Evolutionary conservation across 2,888 invertebrate genomes (phyloP).

Genomic region (Tipula vernalis): DNA sequence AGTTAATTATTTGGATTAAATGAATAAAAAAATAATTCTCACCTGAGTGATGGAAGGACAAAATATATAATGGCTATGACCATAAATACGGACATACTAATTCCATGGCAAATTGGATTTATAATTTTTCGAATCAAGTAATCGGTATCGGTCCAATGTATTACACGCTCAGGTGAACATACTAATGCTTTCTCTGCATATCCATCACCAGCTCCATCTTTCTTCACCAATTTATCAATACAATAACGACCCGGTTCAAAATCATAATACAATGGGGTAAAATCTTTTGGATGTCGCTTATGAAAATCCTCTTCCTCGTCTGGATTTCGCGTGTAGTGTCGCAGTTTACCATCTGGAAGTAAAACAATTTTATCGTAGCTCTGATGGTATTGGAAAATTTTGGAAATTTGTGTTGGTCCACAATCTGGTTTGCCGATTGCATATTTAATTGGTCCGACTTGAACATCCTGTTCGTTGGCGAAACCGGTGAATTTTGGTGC

Average conservation of each 20-base stretch:
- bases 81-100: constrained; percentile 56
- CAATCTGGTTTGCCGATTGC: constrained; percentile 56
- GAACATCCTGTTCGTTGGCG: constrained; percentile 42
- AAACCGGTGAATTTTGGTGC: constrained; percentile 51
- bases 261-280: constrained; percentile 48
- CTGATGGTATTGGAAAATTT: constrained; percentile 43
- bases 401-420: constrained; percentile 53
- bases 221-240: constrained; percentile 54
- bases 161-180: constrained; percentile 56
- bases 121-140: constrained; percentile 62
- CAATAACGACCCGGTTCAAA: constrained; percentile 67
- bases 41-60: constrained; percentile 63
- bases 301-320: constrained; percentile 34
- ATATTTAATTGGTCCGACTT: constrained; percentile 44
- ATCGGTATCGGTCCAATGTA: constrained; percentile 60
- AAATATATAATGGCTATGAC: constrained; percentile 68
- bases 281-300: constrained; percentile 31
- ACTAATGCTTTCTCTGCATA: constrained; percentile 57
- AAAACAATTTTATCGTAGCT: constrained; percentile 42
- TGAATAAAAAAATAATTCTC: not conserved
- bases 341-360: constrained; percentile 53
- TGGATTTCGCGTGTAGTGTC: constrained; percentile 56
- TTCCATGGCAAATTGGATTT: constrained; percentile 63
- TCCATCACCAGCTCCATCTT: constrained; percentile 25
- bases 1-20: not conserved